A percentile compares a stretch with the other conserved stretches of the same genome.
Evolutionary conservation across 2,888 invertebrate genomes (phyloP).

Genomic region (Hydriomena furcata): DNA sequence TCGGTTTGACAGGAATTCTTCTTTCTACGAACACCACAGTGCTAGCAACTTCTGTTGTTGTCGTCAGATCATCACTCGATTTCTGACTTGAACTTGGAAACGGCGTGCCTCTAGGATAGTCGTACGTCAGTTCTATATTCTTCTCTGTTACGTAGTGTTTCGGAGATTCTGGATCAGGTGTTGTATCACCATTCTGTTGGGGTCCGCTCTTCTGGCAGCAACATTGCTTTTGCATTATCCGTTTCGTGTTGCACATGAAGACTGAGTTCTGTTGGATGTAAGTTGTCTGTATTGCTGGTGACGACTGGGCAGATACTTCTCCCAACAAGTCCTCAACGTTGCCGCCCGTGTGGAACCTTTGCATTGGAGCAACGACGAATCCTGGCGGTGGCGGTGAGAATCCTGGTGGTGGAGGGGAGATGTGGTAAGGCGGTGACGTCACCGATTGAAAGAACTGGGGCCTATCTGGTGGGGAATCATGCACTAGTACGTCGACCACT

Average conservation of each 20-base stretch:
- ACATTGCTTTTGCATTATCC: constrained; percentile 69
- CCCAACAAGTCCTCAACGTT: constrained; percentile 87
- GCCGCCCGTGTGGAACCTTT: constrained; percentile 82
- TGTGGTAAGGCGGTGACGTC: constrained; percentile 68
- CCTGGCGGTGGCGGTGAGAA: constrained; percentile 63
- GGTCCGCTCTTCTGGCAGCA: constrained; percentile 67
- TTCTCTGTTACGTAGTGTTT: constrained; percentile 78
- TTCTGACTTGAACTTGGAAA: constrained; percentile 62
- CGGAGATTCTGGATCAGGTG: constrained; percentile 45
- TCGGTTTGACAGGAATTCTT: constrained; percentile 73
- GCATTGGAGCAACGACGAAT: constrained; percentile 69
- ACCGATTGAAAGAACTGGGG: constrained; percentile 74
- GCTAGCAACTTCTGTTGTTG: constrained; percentile 79
- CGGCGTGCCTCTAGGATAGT: constrained; percentile 74
- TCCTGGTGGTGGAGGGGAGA: constrained; percentile 60
- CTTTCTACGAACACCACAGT: constrained; percentile 79
- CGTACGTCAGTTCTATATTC: constrained; percentile 78
- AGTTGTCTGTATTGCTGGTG: constrained; percentile 70
- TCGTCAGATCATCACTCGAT: constrained; percentile 68
- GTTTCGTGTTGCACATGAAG: constrained; percentile 77
- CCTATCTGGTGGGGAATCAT: constrained; percentile 69
- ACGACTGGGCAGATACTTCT: constrained; percentile 82
- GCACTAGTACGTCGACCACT: constrained; percentile 73
- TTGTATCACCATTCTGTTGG: constrained; percentile 39
- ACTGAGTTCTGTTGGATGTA: constrained; percentile 78